A percentile compares a stretch with the other conserved stretches of the same genome.
phyloP scores from a whole-genome alignment of 2,888 invertebrate genomes.

The Onchidella celtica region DNA sequence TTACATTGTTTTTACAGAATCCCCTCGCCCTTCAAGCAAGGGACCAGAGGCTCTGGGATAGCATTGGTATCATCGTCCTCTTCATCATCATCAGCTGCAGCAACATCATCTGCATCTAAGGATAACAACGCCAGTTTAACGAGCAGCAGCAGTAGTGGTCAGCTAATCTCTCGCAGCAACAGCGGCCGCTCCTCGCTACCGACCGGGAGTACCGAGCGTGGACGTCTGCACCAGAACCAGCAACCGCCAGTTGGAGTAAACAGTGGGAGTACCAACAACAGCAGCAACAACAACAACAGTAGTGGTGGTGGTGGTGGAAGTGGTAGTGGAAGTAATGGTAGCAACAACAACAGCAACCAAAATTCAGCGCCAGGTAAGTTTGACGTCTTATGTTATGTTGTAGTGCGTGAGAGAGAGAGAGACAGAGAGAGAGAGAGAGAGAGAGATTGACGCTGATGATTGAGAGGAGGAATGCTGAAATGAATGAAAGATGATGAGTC shows the following conservation, averaged over 20 bases:
- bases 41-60: not conserved
- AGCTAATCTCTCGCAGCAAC: not conserved
- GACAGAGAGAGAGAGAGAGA: conserved; percentile 46
- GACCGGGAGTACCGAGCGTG: conserved; percentile 36
- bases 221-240: conserved; percentile 44
- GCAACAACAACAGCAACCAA: conserved; percentile 58
- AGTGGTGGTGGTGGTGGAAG: conserved; percentile 17
- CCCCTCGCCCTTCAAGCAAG: conserved; percentile 28
- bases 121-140: conserved; percentile 10
- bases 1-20: conserved; percentile 28
- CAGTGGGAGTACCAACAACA: not conserved
- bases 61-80: not conserved
- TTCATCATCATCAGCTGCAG: conserved; percentile 10
- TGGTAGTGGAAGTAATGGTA: conserved; percentile 52
- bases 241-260: conserved; percentile 10
- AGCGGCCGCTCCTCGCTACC: conserved; percentile 8
- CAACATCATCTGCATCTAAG: not conserved
- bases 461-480: too few species aligned
- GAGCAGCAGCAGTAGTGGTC: conserved; percentile 3
- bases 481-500: too few species aligned
- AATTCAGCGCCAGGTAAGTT: conserved; percentile 27
- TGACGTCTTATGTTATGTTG: too few species aligned
- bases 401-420: conserved; percentile 58
- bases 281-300: not conserved
- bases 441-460: not conserved